Percentiles rank a stretch among this genome's conserved stretches.
phyloP scores from a whole-genome alignment of 2,888 invertebrate genomes.

The Clistopyga incitator region DNA sequence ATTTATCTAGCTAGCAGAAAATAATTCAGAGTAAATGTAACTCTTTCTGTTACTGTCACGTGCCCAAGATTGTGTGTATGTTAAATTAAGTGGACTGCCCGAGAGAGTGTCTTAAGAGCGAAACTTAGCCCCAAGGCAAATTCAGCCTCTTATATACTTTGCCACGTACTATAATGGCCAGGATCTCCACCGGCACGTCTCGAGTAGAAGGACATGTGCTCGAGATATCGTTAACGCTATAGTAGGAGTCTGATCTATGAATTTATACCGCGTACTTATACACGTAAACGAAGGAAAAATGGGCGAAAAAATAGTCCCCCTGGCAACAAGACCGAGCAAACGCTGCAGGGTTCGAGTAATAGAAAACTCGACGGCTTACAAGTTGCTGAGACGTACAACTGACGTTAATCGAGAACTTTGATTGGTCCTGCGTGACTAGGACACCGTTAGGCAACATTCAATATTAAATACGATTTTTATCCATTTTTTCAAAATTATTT shows the following conservation, averaged over 20 bases:
- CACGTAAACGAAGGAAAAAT: conserved; percentile 11
- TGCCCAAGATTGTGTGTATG: conserved; percentile 18
- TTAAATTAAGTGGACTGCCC: conserved; percentile 44
- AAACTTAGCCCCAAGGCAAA: conserved; percentile 48
- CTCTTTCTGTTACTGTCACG: conserved; percentile 9
- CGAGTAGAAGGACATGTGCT: conserved; percentile 13
- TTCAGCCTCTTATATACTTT: conserved; percentile 1
- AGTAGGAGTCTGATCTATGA: conserved; percentile 20
- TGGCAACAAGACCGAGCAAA: conserved; percentile 8
- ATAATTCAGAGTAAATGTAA: not conserved
- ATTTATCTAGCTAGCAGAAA: conserved; percentile 1
- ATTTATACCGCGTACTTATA: not conserved
- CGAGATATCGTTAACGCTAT: conserved; percentile 3
- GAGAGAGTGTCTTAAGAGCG: conserved; percentile 43
- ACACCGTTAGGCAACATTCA: not conserved
- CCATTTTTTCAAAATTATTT: not conserved
- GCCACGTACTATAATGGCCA: not conserved
- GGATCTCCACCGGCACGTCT: conserved; percentile 11
- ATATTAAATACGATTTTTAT: not conserved
- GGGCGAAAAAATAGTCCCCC: conserved; percentile 15
- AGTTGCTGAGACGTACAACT: not conserved
- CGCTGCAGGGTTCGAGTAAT: conserved; percentile 28
- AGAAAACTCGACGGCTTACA: conserved; percentile 11
- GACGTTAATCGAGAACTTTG: conserved; percentile 4
- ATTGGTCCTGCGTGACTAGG: not conserved